Percentiles rank a stretch among this genome's conserved stretches.
Conservation (phyloP, 53 echinoderm and acorn worm species). For the Paelopatides confundens region DNA sequence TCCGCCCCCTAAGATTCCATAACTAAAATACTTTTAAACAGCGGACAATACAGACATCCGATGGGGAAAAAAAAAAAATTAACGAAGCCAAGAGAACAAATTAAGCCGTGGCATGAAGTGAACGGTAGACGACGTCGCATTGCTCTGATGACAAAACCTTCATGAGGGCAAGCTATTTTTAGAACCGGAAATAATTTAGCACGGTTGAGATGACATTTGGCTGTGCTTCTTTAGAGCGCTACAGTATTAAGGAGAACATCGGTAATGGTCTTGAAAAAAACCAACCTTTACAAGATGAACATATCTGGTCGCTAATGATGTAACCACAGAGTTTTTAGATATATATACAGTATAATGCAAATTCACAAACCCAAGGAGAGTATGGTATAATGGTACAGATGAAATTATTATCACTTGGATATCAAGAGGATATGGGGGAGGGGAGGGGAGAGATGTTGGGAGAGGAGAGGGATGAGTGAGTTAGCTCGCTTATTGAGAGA, state of each 20-base stretch:
- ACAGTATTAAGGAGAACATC: neutral
- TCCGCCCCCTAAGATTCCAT: conserved; percentile 3
- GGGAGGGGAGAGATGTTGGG: no score
- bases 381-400: no score
- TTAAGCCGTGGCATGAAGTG: neutral
- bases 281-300: neutral
- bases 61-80: neutral
- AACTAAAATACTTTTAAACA: neutral
- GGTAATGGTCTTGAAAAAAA: neutral
- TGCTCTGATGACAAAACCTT: neutral
- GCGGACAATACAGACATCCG: neutral
- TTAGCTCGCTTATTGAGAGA: no score
- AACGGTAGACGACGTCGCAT: neutral
- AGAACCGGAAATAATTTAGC: conserved; percentile 44
- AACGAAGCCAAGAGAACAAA: neutral
- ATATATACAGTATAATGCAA: no score
- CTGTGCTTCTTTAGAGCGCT: neutral
- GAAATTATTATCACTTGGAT: no score
- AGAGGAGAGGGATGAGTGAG: no score
- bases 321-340: no score
- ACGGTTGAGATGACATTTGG: conserved; percentile 10
- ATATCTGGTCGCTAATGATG: neutral
- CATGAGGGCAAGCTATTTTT: conserved; percentile 32
- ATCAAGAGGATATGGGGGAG: no score
- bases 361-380: no score